A percentile compares a stretch with the other conserved stretches of the same genome.
phyloP scores from a whole-genome alignment of 2,888 invertebrate species.

The Catocala sponsa region DNA sequence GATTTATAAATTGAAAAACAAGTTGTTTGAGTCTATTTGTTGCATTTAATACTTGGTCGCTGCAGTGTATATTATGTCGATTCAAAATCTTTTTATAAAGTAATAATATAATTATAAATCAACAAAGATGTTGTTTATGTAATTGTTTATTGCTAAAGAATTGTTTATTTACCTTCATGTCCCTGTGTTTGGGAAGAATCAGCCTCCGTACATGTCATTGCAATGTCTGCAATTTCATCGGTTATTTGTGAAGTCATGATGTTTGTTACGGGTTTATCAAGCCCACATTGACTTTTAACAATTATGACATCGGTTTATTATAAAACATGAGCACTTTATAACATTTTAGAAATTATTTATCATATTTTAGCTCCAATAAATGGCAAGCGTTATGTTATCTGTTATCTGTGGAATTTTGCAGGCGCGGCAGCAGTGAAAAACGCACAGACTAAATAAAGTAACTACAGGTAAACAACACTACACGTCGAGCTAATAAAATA shows the following conservation, averaged over 20 bases:
- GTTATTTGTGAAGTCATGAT: conserved; percentile 67
- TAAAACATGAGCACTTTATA: conserved; percentile 11
- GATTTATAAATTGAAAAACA: no score
- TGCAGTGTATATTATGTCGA: no score
- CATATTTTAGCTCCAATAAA: not conserved
- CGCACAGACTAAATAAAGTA: not conserved
- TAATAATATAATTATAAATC: no score
- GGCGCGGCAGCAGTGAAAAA: not conserved
- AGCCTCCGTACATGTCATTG: conserved; percentile 74
- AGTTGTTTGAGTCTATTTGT: no score
- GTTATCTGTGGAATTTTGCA: conserved; percentile 2
- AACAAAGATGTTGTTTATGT: conserved; percentile 3
- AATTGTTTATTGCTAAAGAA: conserved; percentile 40
- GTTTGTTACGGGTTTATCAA: conserved; percentile 12
- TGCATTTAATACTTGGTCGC: no score
- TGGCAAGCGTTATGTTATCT: not conserved
- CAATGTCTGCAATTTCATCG: conserved; percentile 73
- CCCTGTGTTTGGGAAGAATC: conserved; percentile 79
- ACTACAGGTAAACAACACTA: no score
- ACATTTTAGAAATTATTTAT: not conserved
- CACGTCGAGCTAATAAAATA: no score
- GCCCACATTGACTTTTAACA: conserved; percentile 12
- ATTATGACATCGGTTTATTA: conserved; percentile 7
- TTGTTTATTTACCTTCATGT: conserved; percentile 80
- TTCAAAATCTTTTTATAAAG: no score